Conservation (phyloP, 2,888 invertebrate species). For the Dichetophora obliterata region DNA sequence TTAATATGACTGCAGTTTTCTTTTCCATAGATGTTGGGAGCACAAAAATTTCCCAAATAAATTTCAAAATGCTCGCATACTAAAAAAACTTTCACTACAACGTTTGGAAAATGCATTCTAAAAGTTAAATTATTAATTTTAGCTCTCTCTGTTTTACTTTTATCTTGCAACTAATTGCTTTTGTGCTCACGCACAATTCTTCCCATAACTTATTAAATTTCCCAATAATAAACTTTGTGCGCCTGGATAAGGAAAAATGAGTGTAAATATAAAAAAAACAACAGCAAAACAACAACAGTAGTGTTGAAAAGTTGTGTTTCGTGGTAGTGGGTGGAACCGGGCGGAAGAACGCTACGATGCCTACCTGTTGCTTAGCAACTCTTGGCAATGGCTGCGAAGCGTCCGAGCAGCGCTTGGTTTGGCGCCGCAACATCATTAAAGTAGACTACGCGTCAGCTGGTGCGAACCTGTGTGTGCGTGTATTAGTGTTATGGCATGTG, state of each 20-base stretch:
- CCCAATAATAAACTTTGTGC: not conserved
- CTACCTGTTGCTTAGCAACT: conserved; percentile 66
- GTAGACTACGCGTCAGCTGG: conserved; percentile 12
- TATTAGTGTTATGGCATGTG: not conserved
- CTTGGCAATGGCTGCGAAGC: conserved; percentile 40
- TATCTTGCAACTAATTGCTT: not conserved
- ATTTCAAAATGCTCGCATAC: not conserved
- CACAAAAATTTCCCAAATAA: not conserved
- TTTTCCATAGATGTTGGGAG: too few relatives aligned
- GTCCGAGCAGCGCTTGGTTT: not conserved
- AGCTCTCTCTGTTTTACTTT: too few relatives aligned
- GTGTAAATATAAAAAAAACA: not conserved
- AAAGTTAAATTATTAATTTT: too few relatives aligned
- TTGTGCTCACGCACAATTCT: conserved; percentile 7
- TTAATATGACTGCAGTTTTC: too few relatives aligned
- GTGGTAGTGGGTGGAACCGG: conserved; percentile 19
- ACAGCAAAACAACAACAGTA: not conserved
- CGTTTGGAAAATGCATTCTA: not conserved
- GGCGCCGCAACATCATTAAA: conserved; percentile 13
- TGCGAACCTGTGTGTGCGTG: not conserved
- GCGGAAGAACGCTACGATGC: conserved; percentile 43
- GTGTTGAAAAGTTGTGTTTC: not conserved
- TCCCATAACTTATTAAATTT: not conserved
- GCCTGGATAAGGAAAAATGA: conserved; percentile 2
- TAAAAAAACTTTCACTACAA: not conserved